Evolutionary conservation across 2,888 invertebrate genomes (phyloP).

Genomic region (Pterobdella sp.): DNA sequence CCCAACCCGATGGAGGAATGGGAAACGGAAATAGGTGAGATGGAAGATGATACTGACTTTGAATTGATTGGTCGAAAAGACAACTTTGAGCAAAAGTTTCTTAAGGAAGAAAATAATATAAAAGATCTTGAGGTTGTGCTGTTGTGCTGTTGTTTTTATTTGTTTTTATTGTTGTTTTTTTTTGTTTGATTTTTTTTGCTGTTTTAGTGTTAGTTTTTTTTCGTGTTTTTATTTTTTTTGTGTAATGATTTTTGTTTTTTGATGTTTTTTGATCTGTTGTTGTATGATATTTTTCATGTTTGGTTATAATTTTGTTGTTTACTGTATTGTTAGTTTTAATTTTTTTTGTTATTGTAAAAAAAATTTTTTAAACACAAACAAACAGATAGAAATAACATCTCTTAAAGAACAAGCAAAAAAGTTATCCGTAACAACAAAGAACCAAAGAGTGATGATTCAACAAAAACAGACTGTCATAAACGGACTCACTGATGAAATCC

Average conservation of each 20-base stretch:
- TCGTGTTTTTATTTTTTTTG: no score
- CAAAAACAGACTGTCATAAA: conserved; percentile 11
- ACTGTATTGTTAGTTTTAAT: not conserved
- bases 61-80: conserved; percentile 25
- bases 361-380: not conserved
- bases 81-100: conserved; percentile 9
- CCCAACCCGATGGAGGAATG: conserved; percentile 26
- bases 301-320: not conserved
- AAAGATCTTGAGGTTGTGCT: conserved; percentile 12
- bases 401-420: conserved; percentile 14
- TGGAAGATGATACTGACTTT: conserved; percentile 27
- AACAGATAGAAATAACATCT: conserved; percentile 16
- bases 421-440: conserved; percentile 8
- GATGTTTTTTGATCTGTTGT: no score
- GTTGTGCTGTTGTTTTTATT: no score
- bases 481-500: conserved; percentile 12
- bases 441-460: conserved; percentile 10
- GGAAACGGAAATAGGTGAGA: conserved; percentile 14
- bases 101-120: conserved; percentile 13
- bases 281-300: no score
- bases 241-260: no score
- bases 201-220: no score
- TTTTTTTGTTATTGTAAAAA: not conserved
- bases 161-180: no score
- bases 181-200: no score